These are phyloP conservation scores for Arrhopalites spinosus DNA, from an alignment of 2,888 invertebrate species.

Conservation along the genomic window DNA sequence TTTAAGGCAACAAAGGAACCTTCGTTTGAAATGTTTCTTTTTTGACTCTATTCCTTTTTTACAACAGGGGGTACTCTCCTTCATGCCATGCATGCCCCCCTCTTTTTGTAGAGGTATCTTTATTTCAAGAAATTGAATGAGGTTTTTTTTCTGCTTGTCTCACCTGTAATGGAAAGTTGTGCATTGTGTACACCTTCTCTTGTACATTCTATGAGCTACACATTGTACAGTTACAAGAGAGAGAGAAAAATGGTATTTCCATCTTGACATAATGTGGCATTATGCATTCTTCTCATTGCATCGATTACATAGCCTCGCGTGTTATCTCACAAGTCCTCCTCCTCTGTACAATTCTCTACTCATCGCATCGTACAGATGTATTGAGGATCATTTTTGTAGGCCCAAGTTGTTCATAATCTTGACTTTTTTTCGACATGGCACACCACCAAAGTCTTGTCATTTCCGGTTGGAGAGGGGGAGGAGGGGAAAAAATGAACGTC, in stretches of 20 bases:
- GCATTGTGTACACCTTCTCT: not conserved
- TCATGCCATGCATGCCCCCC: constrained; percentile 30
- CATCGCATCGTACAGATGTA: not conserved
- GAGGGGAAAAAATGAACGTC: not conserved
- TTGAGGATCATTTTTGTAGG: too few species aligned
- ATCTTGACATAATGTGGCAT: not conserved
- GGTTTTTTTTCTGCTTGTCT: constrained; percentile 24
- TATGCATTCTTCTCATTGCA: not conserved
- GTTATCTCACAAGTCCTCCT: not conserved
- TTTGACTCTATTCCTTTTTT: constrained; percentile 25
- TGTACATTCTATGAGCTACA: not conserved
- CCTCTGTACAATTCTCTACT: not conserved
- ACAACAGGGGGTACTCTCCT: constrained; percentile 37
- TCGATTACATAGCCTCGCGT: not conserved
- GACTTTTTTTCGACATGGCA: not conserved
- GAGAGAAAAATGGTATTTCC: constrained; percentile 9
- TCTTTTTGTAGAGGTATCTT: too few species aligned
- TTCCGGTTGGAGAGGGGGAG: not conserved
- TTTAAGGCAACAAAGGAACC: constrained; percentile 55
- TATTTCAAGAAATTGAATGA: constrained; percentile 1
- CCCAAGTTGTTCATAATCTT: constrained; percentile 3
- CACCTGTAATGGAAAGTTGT: not conserved
- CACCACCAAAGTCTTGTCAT: not conserved
- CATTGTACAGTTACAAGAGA: not conserved
- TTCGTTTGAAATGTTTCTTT: constrained; percentile 51